phyloP scores from a whole-genome alignment of 2,113 vertebrate genomes.

The Sula dactylatra region DNA sequence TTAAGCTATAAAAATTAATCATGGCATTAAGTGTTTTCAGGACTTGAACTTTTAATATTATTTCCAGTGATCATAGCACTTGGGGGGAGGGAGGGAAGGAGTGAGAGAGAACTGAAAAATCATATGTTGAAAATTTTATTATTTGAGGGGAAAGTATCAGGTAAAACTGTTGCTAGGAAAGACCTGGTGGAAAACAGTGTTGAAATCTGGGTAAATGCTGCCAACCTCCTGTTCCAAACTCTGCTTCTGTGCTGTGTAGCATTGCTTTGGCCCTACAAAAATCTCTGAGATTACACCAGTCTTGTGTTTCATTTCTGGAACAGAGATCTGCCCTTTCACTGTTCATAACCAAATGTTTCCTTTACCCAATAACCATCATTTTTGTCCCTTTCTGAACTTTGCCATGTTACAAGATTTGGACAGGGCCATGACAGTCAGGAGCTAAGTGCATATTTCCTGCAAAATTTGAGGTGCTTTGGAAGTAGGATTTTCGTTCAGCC shows the following conservation, averaged over 20 bases:
- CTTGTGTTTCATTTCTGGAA: conserved; percentile 31
- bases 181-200: conserved; percentile 45
- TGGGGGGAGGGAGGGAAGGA: not conserved
- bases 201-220: conserved; percentile 25
- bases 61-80: conserved; percentile 37
- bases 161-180: conserved; percentile 13
- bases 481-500: not conserved
- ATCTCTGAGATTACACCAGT: conserved; percentile 36
- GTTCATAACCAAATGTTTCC: not conserved
- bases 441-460: not conserved
- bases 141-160: not conserved
- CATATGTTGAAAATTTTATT: conserved; percentile 25
- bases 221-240: conserved; percentile 63
- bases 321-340: not conserved
- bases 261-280: conserved; percentile 46
- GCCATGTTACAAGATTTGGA: not conserved
- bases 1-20: conserved; percentile 34
- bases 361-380: not conserved
- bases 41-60: conserved; percentile 49
- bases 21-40: conserved; percentile 32
- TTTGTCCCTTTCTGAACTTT: conserved; percentile 8
- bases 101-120: conserved; percentile 33
- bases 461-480: not conserved
- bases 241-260: conserved; percentile 48
- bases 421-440: not conserved